phyloP scores from a whole-genome alignment of 2,888 invertebrate species.

The Cataglyphis albicans region DNA sequence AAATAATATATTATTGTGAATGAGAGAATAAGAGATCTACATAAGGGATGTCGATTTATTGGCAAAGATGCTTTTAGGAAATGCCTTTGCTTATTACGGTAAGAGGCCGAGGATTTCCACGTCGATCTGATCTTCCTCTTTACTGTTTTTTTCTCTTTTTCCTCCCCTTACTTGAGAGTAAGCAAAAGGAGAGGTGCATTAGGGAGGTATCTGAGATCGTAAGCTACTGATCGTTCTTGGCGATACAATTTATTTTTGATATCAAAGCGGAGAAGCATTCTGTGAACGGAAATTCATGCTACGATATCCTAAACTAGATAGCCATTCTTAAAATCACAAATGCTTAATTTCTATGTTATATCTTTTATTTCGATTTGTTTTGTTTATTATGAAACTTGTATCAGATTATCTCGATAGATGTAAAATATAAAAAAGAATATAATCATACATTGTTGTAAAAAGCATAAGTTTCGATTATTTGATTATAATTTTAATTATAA shows the following conservation, averaged over 20 bases:
- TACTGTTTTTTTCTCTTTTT: slow-evolving; percentile 59
- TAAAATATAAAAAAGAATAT: background rate
- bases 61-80: slow-evolving; percentile 54
- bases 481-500: too few relatives aligned
- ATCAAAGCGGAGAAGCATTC: slow-evolving; percentile 22
- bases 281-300: slow-evolving; percentile 43
- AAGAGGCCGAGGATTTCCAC: slow-evolving; percentile 77
- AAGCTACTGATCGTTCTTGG: background rate
- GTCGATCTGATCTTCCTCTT: slow-evolving; percentile 83
- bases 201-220: slow-evolving; percentile 25
- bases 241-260: slow-evolving; percentile 24
- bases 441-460: background rate
- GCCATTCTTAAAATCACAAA: slow-evolving; percentile 1
- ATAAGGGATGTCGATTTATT: background rate
- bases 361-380: background rate
- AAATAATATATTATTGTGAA: background rate
- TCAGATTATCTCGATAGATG: background rate
- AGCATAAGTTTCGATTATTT: background rate
- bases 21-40: background rate
- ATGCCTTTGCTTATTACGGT: slow-evolving; percentile 78
- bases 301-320: background rate
- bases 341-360: background rate
- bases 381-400: background rate
- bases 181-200: slow-evolving; percentile 1
- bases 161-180: too few relatives aligned